Percentiles rank a stretch among this genome's conserved stretches.
Evolutionary conservation across 1,140 invertebrate species (phyloP).

Genomic region (Antheraea mylitta): DNA sequence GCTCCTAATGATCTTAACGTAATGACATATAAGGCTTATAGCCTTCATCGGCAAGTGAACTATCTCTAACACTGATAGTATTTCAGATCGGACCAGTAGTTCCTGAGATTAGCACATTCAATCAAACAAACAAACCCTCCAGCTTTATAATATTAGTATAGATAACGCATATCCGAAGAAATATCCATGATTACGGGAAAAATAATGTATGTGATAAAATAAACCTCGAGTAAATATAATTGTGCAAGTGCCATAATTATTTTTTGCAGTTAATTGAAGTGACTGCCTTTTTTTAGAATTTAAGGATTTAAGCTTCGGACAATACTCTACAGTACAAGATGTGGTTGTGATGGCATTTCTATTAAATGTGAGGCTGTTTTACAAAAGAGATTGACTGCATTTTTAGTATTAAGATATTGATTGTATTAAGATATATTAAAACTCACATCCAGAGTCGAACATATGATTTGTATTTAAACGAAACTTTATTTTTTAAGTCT

Average conservation of each 20-base stretch:
- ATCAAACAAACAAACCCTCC: no score
- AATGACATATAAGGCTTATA: no score
- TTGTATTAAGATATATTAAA: neutral
- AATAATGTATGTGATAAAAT: conserved; percentile 31
- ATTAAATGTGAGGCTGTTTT: conserved; percentile 30
- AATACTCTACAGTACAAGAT: conserved; percentile 16
- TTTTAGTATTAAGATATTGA: neutral
- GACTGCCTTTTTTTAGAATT: neutral
- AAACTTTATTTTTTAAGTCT: conserved; percentile 38
- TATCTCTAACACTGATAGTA: no score
- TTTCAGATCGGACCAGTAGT: no score
- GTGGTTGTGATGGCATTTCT: conserved; percentile 34
- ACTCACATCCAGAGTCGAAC: conserved; percentile 11
- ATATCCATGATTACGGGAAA: conserved; percentile 45
- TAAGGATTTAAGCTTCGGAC: neutral
- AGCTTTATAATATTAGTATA: no score
- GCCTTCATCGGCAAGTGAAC: no score
- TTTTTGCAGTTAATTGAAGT: conserved; percentile 13
- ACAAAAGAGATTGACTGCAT: neutral
- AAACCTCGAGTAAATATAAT: conserved; percentile 27
- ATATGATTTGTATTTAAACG: conserved; percentile 14
- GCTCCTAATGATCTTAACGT: no score
- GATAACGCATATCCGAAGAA: conserved; percentile 16
- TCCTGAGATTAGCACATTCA: no score
- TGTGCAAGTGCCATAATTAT: conserved; percentile 43